Evolutionary conservation across 2,888 invertebrate genomes (phyloP).

Genomic region (Lochmaea crataegi): DNA sequence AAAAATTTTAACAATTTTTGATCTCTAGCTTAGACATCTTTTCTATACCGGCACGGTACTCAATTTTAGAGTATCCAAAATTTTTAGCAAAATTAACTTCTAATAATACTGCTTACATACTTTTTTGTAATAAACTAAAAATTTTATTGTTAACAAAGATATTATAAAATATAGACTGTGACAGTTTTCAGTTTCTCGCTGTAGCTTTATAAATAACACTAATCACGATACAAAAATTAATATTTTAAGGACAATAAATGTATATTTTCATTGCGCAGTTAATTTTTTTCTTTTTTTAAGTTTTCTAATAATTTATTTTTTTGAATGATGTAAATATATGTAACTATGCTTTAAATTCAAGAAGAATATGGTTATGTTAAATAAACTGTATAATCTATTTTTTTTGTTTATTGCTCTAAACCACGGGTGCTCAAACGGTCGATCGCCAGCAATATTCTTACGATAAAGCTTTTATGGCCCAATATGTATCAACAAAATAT

Average conservation of each 20-base stretch:
- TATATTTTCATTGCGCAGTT: slow-evolving; percentile 40
- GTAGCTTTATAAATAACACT: slow-evolving; percentile 34
- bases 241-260: slow-evolving; percentile 49
- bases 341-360: slow-evolving; percentile 52
- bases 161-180: slow-evolving; percentile 12
- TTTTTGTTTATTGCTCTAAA: slow-evolving; percentile 10
- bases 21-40: neutral
- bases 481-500: too few species aligned
- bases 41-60: neutral
- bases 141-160: neutral
- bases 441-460: too few species aligned
- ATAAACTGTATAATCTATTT: slow-evolving; percentile 47
- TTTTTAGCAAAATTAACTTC: neutral
- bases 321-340: slow-evolving; percentile 49
- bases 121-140: slow-evolving; percentile 6
- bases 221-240: slow-evolving; percentile 30
- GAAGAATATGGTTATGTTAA: slow-evolving; percentile 53
- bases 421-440: too few species aligned
- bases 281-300: slow-evolving; percentile 35
- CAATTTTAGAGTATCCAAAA: slow-evolving; percentile 4
- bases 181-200: slow-evolving; percentile 25
- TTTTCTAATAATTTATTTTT: slow-evolving; percentile 46
- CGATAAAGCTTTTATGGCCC: too few species aligned
- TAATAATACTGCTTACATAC: neutral
- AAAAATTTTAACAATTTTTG: neutral